Percentiles rank a stretch among this genome's conserved stretches.
Conservation (phyloP, 2,113 vertebrate species). For the Triplophysa dalaica region DNA sequence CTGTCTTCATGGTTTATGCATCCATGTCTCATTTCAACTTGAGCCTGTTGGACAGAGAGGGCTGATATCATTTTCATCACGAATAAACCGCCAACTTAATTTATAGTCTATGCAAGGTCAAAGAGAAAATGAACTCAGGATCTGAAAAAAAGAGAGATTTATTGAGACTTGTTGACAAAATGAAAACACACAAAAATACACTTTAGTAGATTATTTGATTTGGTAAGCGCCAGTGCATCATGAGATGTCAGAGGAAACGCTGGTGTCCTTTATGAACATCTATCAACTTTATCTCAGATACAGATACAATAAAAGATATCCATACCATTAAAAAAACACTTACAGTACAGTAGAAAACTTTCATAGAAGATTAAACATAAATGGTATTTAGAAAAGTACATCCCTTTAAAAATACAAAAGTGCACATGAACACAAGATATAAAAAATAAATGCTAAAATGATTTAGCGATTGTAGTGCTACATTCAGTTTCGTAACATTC, state of each 20-base stretch:
- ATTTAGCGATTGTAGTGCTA: not conserved
- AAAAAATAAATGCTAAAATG: not conserved
- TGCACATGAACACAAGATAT: not conserved
- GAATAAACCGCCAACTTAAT: not conserved
- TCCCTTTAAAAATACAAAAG: not conserved
- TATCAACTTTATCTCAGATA: no score
- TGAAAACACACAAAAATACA: not conserved
- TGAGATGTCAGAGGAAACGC: no score
- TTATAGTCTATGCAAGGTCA: not conserved
- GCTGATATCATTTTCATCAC: not conserved
- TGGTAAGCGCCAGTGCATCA: not conserved
- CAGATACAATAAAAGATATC: no score
- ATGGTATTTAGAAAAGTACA: not conserved
- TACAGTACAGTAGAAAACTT: not conserved
- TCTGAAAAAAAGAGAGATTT: not conserved
- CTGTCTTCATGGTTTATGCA: conserved; percentile 19
- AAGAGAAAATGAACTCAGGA: not conserved
- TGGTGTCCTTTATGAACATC: no score
- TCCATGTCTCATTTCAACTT: not conserved
- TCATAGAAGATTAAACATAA: no score
- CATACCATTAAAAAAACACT: no score
- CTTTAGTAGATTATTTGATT: not conserved
- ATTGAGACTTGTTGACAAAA: not conserved
- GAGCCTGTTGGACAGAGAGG: not conserved
- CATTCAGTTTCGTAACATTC: conserved; percentile 9